Base-by-base conservation (phyloP, 2,113 vertebrate genomes). In the Trogon surrucura region DNA sequence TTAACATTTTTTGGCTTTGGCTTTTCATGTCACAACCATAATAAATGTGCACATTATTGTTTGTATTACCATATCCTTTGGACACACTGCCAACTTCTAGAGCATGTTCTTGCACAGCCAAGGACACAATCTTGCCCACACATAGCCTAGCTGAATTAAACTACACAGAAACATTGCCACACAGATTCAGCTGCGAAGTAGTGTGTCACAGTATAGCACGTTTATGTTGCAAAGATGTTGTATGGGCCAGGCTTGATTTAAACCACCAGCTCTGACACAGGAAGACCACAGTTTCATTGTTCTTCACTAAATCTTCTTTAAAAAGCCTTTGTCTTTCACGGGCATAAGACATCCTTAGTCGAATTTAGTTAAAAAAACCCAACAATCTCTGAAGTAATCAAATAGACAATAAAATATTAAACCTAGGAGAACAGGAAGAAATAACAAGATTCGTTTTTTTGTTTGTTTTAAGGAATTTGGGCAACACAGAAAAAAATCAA, bases 391-490 rank as follows among this genome's bases (percentile, higher is more conserved):
- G 71, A 70, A 91, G 17, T 3, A 79, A 44, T 78, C 44, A 89
- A 71, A 23, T 16, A 69, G 29, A 36, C 5, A 73, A 32, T 54
- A 71, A 69, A 69, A 47, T 11, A 14, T 45, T 72, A 57, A 88
- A 12, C 6, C 2, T 9, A 64, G 38, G 47, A 88, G 14, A 90
- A 80, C 1, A 50, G 13, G 29, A 79, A 73, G 12, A 93, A 85
- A 51, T 65, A 72, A 87, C 74, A 4, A 57, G 3, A 62, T 80
- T n/a, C 74, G 53, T 5, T 16, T 91, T 66, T 95, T 85, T 91
- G 78, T 94, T 88, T 97, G 58, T 94, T 97, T 97, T 69, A 91
- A 97, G 97, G 97, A 85, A 89, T 65, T 54, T 69, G 57, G 56
- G 48, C 73, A 88, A 93, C 96, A 86, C 94, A 97, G 94, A 97